Evolutionary conservation across 2,797 vertebrate genomes (phyloP), one percentile per base, ranked within the genome.

Genomic region (Yasuhikotakia modesta): DNA sequence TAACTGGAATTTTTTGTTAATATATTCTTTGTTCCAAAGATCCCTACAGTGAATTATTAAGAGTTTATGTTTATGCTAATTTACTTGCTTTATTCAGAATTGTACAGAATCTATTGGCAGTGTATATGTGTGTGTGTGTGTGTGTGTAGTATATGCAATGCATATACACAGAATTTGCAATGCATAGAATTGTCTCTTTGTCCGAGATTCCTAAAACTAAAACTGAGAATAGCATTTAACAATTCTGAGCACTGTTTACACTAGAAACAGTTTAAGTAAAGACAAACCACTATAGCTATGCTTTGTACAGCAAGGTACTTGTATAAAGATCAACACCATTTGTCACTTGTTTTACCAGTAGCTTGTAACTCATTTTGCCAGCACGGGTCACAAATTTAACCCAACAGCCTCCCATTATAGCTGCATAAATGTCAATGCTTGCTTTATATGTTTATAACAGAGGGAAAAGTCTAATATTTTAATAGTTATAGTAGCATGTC

Each of bases 201-300:
- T 76, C 45, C n/a, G n/a, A 50, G 17, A 64, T 22, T 53, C 64
- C 7, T 8, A 50, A 55, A 76, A 69, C 55, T 52, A 45, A 76
- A 68, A 76, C 22, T 60, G 39, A 68, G 24, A 68, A 46, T 48
- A 60, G 13, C 39, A 27, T 5, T 2, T 73, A 24, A 48, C 48
- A 60, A 61, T 46, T 45, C 22, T 8, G 19, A 17, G 12, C 3
- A 35, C 32, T 39, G 53, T 76, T 67, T 67, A 30, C 50, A 73
- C 14, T 22, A 22, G 24, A 57, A 57, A 12, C 55, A 21, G 19
- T 21, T 58, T 12, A 48, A 58, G 5, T 16, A 50, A 32, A 35
- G 16, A 61, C 16, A 61, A 61, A 61, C 24, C 16, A 32, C 14
- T 16, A n/a, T 8, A 61, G 16, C 1, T 24, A 2, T 60, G 16